These are phyloP conservation scores for Lomographa bimaculata DNA, from an alignment of 2,888 invertebrate genomes.

Conservation along the genomic window DNA sequence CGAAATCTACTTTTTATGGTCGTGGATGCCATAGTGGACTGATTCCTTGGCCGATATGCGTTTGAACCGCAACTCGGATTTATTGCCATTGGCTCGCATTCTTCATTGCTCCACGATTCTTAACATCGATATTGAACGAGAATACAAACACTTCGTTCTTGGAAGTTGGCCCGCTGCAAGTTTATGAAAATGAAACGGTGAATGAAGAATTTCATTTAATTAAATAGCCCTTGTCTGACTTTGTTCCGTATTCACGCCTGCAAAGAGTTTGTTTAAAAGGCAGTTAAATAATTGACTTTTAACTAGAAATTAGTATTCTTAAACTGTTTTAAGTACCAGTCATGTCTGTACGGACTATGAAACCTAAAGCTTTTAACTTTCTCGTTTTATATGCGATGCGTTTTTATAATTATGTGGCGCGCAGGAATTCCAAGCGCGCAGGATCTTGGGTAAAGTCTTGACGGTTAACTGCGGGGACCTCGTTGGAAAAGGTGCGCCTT, in stretches of 20 bases:
- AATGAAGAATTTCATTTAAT: no score
- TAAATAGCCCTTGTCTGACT: no score
- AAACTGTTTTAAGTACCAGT: constrained; percentile 1
- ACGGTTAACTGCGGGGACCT: constrained; percentile 38
- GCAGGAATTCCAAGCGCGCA: constrained; percentile 43
- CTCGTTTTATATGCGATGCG: constrained; percentile 36
- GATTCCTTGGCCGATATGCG: constrained; percentile 70
- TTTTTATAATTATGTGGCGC: constrained; percentile 39
- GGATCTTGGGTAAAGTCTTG: constrained; percentile 37
- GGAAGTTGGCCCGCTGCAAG: no score
- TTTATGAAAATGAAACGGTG: no score
- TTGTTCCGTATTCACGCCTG: no score
- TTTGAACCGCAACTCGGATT: constrained; percentile 56
- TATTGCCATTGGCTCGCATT: constrained; percentile 54
- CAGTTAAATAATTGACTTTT: no score
- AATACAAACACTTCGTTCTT: constrained; percentile 25
- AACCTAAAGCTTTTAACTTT: constrained; percentile 10
- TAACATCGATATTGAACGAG: constrained; percentile 29
- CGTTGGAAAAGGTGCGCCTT: constrained; percentile 42
- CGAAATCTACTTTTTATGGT: constrained; percentile 71
- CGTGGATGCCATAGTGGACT: constrained; percentile 53
- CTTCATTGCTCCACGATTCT: constrained; percentile 54
- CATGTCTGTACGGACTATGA: constrained; percentile 14
- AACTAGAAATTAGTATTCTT: not conserved
- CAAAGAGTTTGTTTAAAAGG: no score